Evolutionary conservation across 2,888 invertebrate species (phyloP), one percentile per base, ranked within the genome.

Genomic region (Gibbula magus): DNA sequence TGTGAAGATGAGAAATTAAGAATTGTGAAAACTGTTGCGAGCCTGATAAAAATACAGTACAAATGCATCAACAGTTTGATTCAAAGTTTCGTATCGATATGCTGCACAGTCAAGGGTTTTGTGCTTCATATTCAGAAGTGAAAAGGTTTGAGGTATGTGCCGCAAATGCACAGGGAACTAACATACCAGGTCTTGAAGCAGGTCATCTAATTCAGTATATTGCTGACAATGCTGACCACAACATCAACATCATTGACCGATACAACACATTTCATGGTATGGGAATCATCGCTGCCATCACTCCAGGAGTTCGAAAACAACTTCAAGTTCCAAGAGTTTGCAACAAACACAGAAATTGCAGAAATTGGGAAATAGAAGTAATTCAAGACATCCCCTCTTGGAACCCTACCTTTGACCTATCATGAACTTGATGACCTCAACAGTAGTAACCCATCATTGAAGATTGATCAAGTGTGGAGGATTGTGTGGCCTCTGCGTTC

Each of bases 171-270:
- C 56, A 22, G n/a, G 56, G 56, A 4, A 56, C 56, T 7, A 20
- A 70, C 29, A 35, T 82, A n/a, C 70, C 77, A 20, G 75, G 75
- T 8, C 4, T 53, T 51, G 16, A 18, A 52, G 25, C 75, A 66
- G 80, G 76, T n/a, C 45, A 75, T 8, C 78, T 74, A 45, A n/a
- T 86, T 13, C 83, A 82, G 75, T 84, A 75, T 75, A 80, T 56
- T 22, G 84, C 83, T 52, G 85, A 86, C 61, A 86, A 85, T 80
- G 81, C 85, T 39, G 80, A 86, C 79, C 85, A 86, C 79, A 83
- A 84, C 73, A 78, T 81, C 61, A 51, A 61, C 25, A 84, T 82
- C 29, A 0, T 86, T 22, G 84, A 86, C 70, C 84, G 84, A 3
- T 76, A 20, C 1, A 45, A 45, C 13, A 45, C 45, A 45, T 45